Base-by-base conservation (phyloP, 2,797 vertebrate species). In the Helarctos malayanus region DNA sequence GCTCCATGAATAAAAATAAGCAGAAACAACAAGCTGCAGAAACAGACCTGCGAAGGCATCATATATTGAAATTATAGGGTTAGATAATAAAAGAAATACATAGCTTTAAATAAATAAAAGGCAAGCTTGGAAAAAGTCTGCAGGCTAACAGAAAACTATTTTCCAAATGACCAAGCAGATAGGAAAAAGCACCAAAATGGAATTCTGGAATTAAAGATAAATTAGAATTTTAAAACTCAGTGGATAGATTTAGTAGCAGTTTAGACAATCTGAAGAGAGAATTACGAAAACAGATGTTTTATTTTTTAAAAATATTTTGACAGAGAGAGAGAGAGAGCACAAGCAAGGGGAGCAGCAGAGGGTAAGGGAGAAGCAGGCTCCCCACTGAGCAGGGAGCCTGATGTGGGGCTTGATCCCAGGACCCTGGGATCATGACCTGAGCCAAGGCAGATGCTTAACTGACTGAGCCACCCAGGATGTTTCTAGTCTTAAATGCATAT, bases 151-250 rank as follows among this genome's bases (percentile, higher is more conserved):
- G 41, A 88, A 84, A 89, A 61, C 78, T 63, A 56, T 80, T 75
- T 81, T 71, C 45, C 57, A 76, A 91, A 57, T 47, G 19, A 61
- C 49, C 25, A 61, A 47, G 27, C 11, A 81, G 16, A 68, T 71
- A 7, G 71, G 27, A 81, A 91, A 95, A 93, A 93, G 27, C 85
- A 80, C 45, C 65, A 82, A 76, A 23, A 29, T 93, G 21, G 81
- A 80, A 93, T 76, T 88, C 49, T 61, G 88, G 19, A 91, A 88
- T 90, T 94, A 83, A 94, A 76, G 71, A 35, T 32, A 71, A 63
- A 69, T 80, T 94, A 80, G 56, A 87, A 83, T 91, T 91, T 38
- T 14, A 79, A 94, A 93, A n/a, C 2, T 5, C 63, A 35, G 23
- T 63, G 12, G 63, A 59, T 63, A 38, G 32, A 29, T 71, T 81